A percentile compares a stretch with the other conserved stretches of the same genome.
Conservation (phyloP, 2,113 vertebrate species). For the Baryphthengus martii region DNA sequence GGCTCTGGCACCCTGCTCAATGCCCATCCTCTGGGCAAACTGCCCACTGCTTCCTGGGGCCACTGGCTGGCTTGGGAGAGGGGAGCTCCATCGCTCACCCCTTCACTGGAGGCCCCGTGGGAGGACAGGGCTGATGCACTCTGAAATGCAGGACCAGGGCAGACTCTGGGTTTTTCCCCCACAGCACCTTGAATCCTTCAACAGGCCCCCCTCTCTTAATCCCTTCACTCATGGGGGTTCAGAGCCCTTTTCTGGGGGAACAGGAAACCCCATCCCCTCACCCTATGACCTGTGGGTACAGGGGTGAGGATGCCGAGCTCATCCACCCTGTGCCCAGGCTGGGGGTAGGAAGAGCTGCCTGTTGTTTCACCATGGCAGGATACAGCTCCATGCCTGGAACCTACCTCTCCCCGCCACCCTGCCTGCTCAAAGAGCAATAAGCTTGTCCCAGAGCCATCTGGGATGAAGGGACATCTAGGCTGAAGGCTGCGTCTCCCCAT, state of each 20-base stretch:
- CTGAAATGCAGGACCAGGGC: not conserved
- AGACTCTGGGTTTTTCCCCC: not conserved
- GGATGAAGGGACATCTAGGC: not conserved
- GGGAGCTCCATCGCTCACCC: accelerated
- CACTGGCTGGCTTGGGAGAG: accelerated
- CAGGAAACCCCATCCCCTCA: not conserved
- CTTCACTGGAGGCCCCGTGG: accelerated
- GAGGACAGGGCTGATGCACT: not conserved
- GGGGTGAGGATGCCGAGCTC: not conserved
- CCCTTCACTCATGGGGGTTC: accelerated
- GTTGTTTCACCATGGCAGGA: not conserved
- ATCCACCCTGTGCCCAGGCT: not conserved
- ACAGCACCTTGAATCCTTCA: not conserved
- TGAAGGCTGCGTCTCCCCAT: not conserved
- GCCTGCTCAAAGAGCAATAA: not conserved
- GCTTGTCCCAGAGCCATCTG: not conserved
- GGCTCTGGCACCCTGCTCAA: not conserved
- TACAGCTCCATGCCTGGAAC: not conserved
- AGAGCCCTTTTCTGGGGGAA: not conserved
- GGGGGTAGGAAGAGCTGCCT: not conserved
- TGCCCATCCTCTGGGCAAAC: not conserved
- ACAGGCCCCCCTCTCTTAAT: not conserved
- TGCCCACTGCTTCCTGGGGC: not conserved
- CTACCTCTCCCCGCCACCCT: not conserved
- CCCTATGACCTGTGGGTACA: not conserved